Conservation (phyloP, 2,113 vertebrate species). For the Paralichthys olivaceus region DNA sequence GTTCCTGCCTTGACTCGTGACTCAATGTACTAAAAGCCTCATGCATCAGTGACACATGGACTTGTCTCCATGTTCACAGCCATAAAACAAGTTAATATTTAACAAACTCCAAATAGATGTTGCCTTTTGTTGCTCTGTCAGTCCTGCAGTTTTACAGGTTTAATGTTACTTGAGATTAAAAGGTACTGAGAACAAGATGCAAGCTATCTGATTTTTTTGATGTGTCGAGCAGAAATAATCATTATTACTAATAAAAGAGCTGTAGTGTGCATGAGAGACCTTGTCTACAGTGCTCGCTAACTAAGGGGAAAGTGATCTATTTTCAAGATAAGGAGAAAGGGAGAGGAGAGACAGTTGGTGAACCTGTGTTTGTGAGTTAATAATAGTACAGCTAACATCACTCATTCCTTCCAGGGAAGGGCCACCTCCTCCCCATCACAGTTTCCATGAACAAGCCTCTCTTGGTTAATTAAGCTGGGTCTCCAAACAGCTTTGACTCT, state of each 20-base stretch:
- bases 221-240: not conserved
- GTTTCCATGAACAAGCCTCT: conserved; percentile 82
- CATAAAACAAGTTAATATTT: conserved; percentile 85
- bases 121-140: conserved; percentile 38
- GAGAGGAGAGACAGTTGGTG: conserved; percentile 16
- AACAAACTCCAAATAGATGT: conserved; percentile 78
- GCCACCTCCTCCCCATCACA: conserved; percentile 63
- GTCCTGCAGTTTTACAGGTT: conserved; percentile 32
- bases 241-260: not conserved
- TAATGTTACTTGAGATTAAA: conserved; percentile 14
- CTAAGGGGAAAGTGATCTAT: not conserved
- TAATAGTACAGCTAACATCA: conserved; percentile 58
- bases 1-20: conserved; percentile 59
- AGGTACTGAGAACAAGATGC: not conserved
- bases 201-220: not conserved
- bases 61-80: conserved; percentile 74
- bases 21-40: conserved; percentile 73
- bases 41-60: conserved; percentile 76
- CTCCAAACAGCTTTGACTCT: conserved; percentile 71
- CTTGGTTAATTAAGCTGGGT: conserved; percentile 84
- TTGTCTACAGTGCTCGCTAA: not conserved
- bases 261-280: not conserved
- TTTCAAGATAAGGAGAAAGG: conserved; percentile 25
- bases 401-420: conserved; percentile 53
- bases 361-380: conserved; percentile 67